A percentile compares a stretch with the other conserved stretches of the same genome.
Evolutionary conservation across 2,797 vertebrate species (phyloP).

Genomic region (Ciconia nigra): DNA sequence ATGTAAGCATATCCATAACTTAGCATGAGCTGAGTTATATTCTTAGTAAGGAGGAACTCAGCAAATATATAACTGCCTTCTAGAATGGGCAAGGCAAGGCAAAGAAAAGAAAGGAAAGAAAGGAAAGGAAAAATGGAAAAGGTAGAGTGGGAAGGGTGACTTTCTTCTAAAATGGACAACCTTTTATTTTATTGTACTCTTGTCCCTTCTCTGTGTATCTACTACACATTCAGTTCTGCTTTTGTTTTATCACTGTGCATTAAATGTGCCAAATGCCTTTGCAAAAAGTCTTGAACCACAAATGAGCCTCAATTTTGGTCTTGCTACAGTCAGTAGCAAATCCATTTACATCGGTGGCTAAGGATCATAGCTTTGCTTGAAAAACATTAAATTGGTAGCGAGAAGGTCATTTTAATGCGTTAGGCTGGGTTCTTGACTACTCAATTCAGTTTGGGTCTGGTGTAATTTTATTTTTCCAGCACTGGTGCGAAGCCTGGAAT

Average conservation of each 20-base stretch:
- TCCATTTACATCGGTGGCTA: neutral
- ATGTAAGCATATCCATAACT: neutral
- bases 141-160: neutral
- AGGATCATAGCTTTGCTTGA: neutral
- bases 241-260: neutral
- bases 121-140: neutral
- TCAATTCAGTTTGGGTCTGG: constrained; percentile 25
- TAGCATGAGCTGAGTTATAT: neutral
- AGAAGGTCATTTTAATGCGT: neutral
- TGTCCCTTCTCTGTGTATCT: neutral
- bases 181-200: neutral
- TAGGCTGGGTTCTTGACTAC: neutral
- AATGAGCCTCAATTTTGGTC: neutral
- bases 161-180: neutral
- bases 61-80: neutral
- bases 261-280: neutral
- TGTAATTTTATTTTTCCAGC: constrained; percentile 19
- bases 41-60: neutral
- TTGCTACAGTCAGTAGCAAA: neutral
- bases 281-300: neutral
- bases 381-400: neutral
- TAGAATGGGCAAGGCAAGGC: neutral
- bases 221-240: neutral
- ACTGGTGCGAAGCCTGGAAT: neutral
- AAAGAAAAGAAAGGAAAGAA: neutral